Evolutionary conservation across 1,140 invertebrate species (phyloP).

Genomic region (Drosophila bocki): DNA sequence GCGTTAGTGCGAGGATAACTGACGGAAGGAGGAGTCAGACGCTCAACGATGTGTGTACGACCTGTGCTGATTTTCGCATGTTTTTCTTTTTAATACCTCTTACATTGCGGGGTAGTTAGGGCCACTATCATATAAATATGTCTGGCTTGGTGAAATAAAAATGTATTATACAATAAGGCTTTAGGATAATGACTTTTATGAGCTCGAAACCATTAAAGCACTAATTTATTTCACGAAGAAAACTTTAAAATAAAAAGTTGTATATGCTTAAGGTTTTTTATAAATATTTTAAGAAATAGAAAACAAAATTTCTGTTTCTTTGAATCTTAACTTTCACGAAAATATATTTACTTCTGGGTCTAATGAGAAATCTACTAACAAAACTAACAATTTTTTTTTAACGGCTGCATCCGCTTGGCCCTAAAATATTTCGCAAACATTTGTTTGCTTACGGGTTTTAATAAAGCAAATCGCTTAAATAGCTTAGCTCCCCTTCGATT

Average conservation of each 20-base stretch:
- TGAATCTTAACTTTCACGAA: not conserved
- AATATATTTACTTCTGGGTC: not conserved
- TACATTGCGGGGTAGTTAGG: not conserved
- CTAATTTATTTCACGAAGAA: not conserved
- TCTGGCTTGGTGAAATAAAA: not conserved
- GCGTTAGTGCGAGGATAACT: constrained; percentile 31
- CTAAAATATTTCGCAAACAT: constrained; percentile 52
- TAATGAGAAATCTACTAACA: too few species aligned
- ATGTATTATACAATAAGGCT: not conserved
- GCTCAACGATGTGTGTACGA: constrained; percentile 40
- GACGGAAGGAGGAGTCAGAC: constrained; percentile 11
- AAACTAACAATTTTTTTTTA: not conserved
- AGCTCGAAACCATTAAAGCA: not conserved
- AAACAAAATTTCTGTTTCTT: too few species aligned
- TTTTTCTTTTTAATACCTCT: not conserved
- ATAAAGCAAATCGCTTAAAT: constrained; percentile 78
- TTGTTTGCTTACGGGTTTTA: constrained; percentile 66
- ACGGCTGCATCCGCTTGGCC: not conserved
- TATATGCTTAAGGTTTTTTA: too few species aligned
- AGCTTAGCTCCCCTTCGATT: constrained; percentile 43
- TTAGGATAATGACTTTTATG: not conserved
- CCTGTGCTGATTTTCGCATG: constrained; percentile 12
- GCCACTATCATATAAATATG: not conserved
- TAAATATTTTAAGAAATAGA: too few species aligned
- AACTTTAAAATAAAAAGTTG: too few species aligned